These are phyloP conservation scores for Polypterus senegalus DNA, from an alignment of 2,113 vertebrate genomes.

Conservation along the genomic window DNA sequence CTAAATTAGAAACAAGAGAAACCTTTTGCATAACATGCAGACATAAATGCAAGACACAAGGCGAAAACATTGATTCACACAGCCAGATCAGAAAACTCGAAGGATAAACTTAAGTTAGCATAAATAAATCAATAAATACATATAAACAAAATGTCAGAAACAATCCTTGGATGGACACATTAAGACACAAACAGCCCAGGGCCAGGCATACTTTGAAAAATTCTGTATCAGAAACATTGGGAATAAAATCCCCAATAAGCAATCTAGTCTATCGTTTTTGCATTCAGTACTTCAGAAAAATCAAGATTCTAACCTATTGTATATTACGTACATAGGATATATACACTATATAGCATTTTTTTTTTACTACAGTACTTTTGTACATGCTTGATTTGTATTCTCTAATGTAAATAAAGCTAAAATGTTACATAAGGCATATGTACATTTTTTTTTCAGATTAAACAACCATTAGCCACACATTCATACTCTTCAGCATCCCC, in stretches of 20 bases:
- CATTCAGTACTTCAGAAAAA: conserved; percentile 54
- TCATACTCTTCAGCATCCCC: conserved; percentile 37
- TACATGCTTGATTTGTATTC: conserved; percentile 73
- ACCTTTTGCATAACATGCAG: too few relatives aligned
- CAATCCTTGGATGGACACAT: not conserved
- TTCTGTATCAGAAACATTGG: not conserved
- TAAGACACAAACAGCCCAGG: conserved; percentile 17
- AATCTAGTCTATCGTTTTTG: conserved; percentile 41
- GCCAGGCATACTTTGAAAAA: conserved; percentile 12
- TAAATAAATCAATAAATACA: too few relatives aligned
- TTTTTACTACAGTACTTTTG: conserved; percentile 62
- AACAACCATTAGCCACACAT: conserved; percentile 43
- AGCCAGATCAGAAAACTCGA: too few relatives aligned
- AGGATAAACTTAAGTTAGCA: too few relatives aligned
- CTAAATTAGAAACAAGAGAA: too few relatives aligned
- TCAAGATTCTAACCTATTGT: conserved; percentile 44
- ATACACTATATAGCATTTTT: conserved; percentile 67
- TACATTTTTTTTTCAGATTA: conserved; percentile 60
- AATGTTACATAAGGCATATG: conserved; percentile 75
- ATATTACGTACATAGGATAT: conserved; percentile 52
- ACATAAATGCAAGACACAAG: too few relatives aligned
- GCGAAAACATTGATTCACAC: too few relatives aligned
- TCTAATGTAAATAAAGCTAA: conserved; percentile 56
- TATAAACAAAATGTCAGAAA: too few relatives aligned
- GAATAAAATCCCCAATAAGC: conserved; percentile 9